Percentiles rank a stretch among this genome's conserved stretches.
Conservation (phyloP, 2,113 vertebrate genomes). For the Sphaerodactylus townsendi region DNA sequence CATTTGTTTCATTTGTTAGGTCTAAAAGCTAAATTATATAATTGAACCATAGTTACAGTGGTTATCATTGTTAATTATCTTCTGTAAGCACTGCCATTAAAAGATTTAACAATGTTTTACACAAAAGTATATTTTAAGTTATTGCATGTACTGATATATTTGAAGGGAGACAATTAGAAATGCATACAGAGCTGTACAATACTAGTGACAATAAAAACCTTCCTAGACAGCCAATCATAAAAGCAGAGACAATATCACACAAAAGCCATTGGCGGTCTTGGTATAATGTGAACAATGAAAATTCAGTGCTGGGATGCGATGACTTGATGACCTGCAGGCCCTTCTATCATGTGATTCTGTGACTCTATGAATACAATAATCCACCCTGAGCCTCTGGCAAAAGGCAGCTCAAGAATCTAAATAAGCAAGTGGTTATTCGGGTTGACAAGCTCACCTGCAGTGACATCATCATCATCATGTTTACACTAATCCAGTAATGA, state of each 20-base stretch:
- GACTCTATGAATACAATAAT: not conserved
- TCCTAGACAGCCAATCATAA: not conserved
- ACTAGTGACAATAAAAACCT: too few relatives aligned
- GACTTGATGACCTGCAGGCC: not conserved
- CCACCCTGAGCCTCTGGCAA: too few relatives aligned
- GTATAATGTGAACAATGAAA: not conserved
- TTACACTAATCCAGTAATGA: conserved; percentile 1
- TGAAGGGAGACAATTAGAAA: not conserved
- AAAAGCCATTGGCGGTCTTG: not conserved
- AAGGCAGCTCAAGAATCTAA: not conserved
- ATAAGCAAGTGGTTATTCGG: not conserved
- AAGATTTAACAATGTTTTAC: too few relatives aligned
- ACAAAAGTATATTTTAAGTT: not conserved
- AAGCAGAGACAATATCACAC: not conserved
- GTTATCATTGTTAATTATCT: too few relatives aligned
- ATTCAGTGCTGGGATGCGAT: not conserved
- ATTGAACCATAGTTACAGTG: too few relatives aligned
- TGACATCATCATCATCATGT: not conserved
- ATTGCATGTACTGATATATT: not conserved
- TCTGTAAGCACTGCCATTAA: too few relatives aligned
- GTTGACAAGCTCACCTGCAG: not conserved
- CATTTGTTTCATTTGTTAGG: too few relatives aligned
- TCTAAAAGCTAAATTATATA: too few relatives aligned
- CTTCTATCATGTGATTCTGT: not conserved
- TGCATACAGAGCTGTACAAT: too few relatives aligned